Percentiles rank a stretch among this genome's conserved stretches.
Evolutionary conservation across 2,888 invertebrate genomes (phyloP).

Genomic region (Oscheius myriophilus): DNA sequence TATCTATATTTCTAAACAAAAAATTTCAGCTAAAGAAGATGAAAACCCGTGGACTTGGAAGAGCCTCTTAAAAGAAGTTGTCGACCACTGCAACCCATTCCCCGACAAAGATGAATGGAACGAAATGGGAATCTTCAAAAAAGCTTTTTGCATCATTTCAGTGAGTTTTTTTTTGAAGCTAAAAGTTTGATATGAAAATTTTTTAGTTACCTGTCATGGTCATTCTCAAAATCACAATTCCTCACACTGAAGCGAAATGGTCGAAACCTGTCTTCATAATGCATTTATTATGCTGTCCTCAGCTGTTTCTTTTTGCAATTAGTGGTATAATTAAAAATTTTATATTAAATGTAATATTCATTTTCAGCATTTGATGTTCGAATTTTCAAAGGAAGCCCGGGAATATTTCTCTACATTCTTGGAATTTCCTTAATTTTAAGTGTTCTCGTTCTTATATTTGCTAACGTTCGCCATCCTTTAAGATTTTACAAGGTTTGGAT

Average conservation of each 20-base stretch:
- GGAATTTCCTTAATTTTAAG: slow-evolving; percentile 44
- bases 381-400: slow-evolving; percentile 43
- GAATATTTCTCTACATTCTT: slow-evolving; percentile 46
- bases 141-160: slow-evolving; percentile 11
- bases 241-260: slow-evolving; percentile 75
- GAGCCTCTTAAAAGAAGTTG: slow-evolving; percentile 20
- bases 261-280: slow-evolving; percentile 75
- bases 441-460: slow-evolving; percentile 48
- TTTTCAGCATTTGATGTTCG: slow-evolving; percentile 17
- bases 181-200: neutral
- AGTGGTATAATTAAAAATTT: slow-evolving; percentile 37
- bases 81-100: slow-evolving; percentile 35
- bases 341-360: too few relatives aligned
- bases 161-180: slow-evolving; percentile 23
- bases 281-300: slow-evolving; percentile 65
- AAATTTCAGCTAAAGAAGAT: too few relatives aligned
- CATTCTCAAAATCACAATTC: slow-evolving; percentile 75
- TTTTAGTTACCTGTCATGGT: slow-evolving; percentile 74
- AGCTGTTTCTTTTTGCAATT: slow-evolving; percentile 54
- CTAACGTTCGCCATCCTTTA: slow-evolving; percentile 47
- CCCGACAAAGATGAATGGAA: slow-evolving; percentile 40
- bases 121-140: slow-evolving; percentile 37
- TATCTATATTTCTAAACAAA: too few relatives aligned
- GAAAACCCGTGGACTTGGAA: slow-evolving; percentile 1
- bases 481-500: slow-evolving; percentile 52